A percentile compares a stretch with the other conserved stretches of the same genome.
Evolutionary conservation across 2,888 invertebrate species (phyloP).

Genomic region (Ophion obscuratus): DNA sequence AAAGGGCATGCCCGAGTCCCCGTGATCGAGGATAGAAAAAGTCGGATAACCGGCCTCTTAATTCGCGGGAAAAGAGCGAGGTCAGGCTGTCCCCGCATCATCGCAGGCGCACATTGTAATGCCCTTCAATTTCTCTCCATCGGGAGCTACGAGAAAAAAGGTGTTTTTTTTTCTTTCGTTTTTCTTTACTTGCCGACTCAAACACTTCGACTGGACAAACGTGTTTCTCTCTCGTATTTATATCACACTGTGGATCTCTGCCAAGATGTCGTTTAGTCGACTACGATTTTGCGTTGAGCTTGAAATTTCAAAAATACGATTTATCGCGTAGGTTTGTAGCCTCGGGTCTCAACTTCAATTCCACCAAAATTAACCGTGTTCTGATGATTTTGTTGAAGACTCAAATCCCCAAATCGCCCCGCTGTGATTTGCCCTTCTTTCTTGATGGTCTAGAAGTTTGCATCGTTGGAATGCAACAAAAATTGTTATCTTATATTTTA

Average conservation of each 20-base stretch:
- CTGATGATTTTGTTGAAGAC: neutral
- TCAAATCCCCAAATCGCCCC: too few species aligned
- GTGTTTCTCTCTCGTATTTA: constrained; percentile 2
- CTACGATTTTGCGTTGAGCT: neutral
- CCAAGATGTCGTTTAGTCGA: neutral
- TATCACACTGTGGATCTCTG: neutral
- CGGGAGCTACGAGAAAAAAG: neutral
- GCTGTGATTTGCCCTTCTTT: too few species aligned
- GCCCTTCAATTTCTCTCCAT: constrained; percentile 38
- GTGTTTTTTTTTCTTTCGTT: neutral
- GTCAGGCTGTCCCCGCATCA: constrained; percentile 6
- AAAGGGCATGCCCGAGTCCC: neutral
- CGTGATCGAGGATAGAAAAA: constrained; percentile 1
- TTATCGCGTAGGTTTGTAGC: too few species aligned
- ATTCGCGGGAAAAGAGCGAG: constrained; percentile 42
- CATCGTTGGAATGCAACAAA: too few species aligned
- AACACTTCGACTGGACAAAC: neutral
- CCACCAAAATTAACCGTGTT: neutral
- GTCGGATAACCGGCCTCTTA: constrained; percentile 40
- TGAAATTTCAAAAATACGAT: neutral
- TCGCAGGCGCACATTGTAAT: neutral
- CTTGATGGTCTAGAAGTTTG: too few species aligned
- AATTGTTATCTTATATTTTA: too few species aligned
- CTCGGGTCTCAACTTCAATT: too few species aligned
- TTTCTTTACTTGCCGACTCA: neutral